Conservation (phyloP, 2,113 vertebrate genomes). For the Perognathus longimembris region DNA sequence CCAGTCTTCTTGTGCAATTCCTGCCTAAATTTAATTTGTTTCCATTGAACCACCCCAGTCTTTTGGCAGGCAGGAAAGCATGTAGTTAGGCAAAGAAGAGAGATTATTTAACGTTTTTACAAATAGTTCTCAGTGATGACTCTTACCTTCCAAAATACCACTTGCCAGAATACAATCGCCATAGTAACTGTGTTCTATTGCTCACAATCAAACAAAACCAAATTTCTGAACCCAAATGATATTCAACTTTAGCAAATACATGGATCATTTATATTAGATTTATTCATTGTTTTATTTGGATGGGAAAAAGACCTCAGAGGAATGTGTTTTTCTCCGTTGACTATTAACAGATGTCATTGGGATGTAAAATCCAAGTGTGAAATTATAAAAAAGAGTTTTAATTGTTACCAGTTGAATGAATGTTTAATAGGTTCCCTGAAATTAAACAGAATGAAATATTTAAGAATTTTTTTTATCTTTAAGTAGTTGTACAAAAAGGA, state of each 20-base stretch:
- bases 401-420: neutral
- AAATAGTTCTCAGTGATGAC: neutral
- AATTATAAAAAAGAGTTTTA: constrained; percentile 51
- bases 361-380: constrained; percentile 17
- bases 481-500: too few species aligned
- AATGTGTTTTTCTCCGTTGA: neutral
- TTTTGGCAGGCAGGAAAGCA: constrained; percentile 20
- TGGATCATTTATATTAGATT: neutral
- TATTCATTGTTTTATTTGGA: constrained; percentile 35
- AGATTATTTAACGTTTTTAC: constrained; percentile 13
- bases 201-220: constrained; percentile 46
- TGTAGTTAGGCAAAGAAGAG: neutral
- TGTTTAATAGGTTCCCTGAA: neutral
- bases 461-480: too few species aligned
- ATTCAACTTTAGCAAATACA: neutral
- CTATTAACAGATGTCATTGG: constrained; percentile 28
- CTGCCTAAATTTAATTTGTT: constrained; percentile 35
- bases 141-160: neutral
- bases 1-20: neutral
- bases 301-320: neutral
- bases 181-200: neutral
- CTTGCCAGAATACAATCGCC: neutral
- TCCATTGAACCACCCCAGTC: neutral
- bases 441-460: too few species aligned
- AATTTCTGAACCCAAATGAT: constrained; percentile 9